Base-by-base conservation (phyloP, 2,113 vertebrate species). In the Takifugu flavidus region DNA sequence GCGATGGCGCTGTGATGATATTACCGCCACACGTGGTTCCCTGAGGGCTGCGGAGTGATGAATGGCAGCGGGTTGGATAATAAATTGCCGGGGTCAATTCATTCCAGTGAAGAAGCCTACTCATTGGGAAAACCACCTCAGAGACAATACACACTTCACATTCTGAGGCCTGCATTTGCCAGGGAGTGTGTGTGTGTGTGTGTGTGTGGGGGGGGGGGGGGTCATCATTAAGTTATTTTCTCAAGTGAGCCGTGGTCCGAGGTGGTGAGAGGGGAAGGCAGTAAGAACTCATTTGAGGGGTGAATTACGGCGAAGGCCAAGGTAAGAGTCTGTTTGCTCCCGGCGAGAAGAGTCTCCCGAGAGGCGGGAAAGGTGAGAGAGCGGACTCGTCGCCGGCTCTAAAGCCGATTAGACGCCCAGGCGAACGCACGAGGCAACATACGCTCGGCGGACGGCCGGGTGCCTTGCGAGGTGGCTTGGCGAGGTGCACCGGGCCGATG, bases 21-120 rank as follows among this genome's bases (percentile, higher is more conserved):
- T 77, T 70, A 80, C 79, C 75, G 81, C 63, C 68, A 45, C 15
- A 5, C 49, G 52, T 10, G 64, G 53, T 64, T 78, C 75, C 77
- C 70, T 56, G 65, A 70, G 77, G 77, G 65, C 53, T 64, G 60
- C 54, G 46, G 57, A 56, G 67, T 81, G 79, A 85, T 75, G 53
- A 53, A 82, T 82, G 75, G 80, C 75, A 73, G 74, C 14, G 0
- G 44, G 25, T 53, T 29, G 27, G 56, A 56, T 78, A 84, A 87
- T 89, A 81, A 89, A 86, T 82, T 78, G 80, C 56, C 13, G 51
- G 66, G 84, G 87, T 86, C 81, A 82, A 78, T 72, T 70, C 75
- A 76, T 72, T 85, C 75, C 55, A 69, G 60, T 77, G 56, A 74
- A 67, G 69, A 79, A 65, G 74, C 77, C 56, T 55, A 34, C 55